Evolutionary conservation across 2,113 vertebrate genomes (phyloP).

Genomic region (Chaenogobius annularis): DNA sequence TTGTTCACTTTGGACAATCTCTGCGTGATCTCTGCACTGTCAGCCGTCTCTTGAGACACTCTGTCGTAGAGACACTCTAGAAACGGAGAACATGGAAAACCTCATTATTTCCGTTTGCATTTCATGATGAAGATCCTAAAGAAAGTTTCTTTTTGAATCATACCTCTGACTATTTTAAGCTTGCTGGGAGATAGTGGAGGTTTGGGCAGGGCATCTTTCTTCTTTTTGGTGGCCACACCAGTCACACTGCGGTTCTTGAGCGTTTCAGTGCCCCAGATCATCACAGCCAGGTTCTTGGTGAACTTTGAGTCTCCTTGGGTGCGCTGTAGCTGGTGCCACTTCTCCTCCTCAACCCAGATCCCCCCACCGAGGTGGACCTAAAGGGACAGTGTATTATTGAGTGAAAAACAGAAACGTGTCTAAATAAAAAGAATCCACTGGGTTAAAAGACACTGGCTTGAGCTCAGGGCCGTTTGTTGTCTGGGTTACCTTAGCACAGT

Average conservation of each 20-base stretch:
- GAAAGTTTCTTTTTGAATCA: constrained; percentile 12
- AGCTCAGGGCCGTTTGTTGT: constrained; percentile 32
- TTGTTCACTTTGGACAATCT: constrained; percentile 99
- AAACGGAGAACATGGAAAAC: constrained; percentile 24
- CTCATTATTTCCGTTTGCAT: constrained; percentile 8
- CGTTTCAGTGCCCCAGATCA: constrained; percentile 99
- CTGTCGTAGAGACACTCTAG: constrained; percentile 98
- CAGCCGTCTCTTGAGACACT: constrained; percentile 98
- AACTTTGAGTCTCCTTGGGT: constrained; percentile 99
- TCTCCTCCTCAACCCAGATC: constrained; percentile 99
- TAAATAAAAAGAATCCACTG: constrained; percentile 38
- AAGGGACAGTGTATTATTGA: constrained; percentile 28
- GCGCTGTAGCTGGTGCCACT: constrained; percentile 97
- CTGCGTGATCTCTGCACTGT: constrained; percentile 98
- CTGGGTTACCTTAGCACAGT: constrained; percentile 52
- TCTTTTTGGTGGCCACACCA: constrained; percentile 98
- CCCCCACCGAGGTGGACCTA: constrained; percentile 97
- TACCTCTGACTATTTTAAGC: constrained; percentile 98
- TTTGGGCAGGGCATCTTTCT: constrained; percentile 97
- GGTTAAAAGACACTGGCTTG: constrained; percentile 19
- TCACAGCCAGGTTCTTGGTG: constrained; percentile 98
- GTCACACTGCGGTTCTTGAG: constrained; percentile 99
- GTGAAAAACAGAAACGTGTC: not conserved
- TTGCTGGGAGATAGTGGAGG: constrained; percentile 98
- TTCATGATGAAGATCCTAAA: constrained; percentile 7